Conservation (phyloP, 2,113 vertebrate species). For the Conger conger region DNA sequence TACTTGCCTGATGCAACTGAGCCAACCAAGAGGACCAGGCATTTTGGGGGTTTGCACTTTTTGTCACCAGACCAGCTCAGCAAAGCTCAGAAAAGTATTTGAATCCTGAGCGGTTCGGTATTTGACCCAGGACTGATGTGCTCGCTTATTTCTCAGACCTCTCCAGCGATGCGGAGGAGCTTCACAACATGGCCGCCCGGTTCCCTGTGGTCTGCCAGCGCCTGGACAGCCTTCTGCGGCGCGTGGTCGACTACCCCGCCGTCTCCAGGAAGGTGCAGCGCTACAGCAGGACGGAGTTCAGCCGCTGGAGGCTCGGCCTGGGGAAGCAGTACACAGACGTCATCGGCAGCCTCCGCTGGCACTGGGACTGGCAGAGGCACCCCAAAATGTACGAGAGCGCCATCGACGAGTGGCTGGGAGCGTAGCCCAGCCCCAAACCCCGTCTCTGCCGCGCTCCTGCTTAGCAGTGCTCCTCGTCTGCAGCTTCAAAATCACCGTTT, state of each 20-base stretch:
- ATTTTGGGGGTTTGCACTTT: too few relatives aligned
- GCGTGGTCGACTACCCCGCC: constrained; percentile 79
- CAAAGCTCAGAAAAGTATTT: too few relatives aligned
- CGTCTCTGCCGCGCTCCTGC: not conserved
- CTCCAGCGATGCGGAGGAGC: constrained; percentile 80
- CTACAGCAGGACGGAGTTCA: constrained; percentile 86
- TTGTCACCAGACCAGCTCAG: too few relatives aligned
- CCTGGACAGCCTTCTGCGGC: constrained; percentile 78
- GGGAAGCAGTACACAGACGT: constrained; percentile 80
- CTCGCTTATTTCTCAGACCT: constrained; percentile 73
- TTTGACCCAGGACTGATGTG: too few relatives aligned
- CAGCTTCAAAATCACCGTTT: too few relatives aligned
- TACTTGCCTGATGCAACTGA: too few relatives aligned
- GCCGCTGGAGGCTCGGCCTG: constrained; percentile 76
- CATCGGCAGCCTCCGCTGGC: constrained; percentile 89
- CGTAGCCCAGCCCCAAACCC: not conserved
- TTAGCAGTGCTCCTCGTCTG: too few relatives aligned
- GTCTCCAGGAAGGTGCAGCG: constrained; percentile 78
- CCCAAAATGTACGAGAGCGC: constrained; percentile 68
- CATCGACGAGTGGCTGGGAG: constrained; percentile 77
- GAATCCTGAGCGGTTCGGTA: too few relatives aligned
- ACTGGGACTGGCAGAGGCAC: constrained; percentile 86
- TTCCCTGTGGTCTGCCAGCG: constrained; percentile 66
- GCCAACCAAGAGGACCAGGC: too few relatives aligned
- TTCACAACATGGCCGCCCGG: constrained; percentile 75